Evolutionary conservation across 1,140 invertebrate genomes (phyloP).

Genomic region (Drosophila kohkoa): DNA sequence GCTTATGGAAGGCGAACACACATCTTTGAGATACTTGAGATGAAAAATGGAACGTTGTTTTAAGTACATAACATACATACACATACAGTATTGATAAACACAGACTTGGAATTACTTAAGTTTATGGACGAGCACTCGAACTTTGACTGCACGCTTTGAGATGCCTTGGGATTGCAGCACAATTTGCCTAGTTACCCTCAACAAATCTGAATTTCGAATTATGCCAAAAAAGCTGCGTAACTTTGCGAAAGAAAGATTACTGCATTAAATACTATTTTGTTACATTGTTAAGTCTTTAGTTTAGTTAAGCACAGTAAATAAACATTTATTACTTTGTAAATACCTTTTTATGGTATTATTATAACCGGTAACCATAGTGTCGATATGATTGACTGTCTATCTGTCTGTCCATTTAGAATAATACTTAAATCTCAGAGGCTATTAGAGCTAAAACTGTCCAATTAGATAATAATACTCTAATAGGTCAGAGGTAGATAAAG

Average conservation of each 20-base stretch:
- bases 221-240: not conserved
- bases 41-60: slow-evolving; percentile 23
- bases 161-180: slow-evolving; percentile 31
- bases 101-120: slow-evolving; percentile 52
- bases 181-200: slow-evolving; percentile 27
- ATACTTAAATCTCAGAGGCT: not conserved
- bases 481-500: too few species aligned
- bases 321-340: not conserved
- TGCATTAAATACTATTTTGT: not conserved
- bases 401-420: not conserved
- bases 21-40: slow-evolving; percentile 18
- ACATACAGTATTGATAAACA: slow-evolving; percentile 27
- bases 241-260: not conserved
- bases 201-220: not conserved
- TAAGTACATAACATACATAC: slow-evolving; percentile 38
- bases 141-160: slow-evolving; percentile 40
- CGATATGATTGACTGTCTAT: not conserved
- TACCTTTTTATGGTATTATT: not conserved
- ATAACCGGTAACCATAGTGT: not conserved
- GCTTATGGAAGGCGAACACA: slow-evolving; percentile 12
- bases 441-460: not conserved
- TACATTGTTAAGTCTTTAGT: not conserved
- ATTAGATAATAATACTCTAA: not conserved
- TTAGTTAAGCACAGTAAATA: not conserved
- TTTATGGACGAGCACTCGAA: slow-evolving; percentile 49